Evolutionary conservation across 2,113 vertebrate genomes (phyloP).

Genomic region (Piprites chloris): DNA sequence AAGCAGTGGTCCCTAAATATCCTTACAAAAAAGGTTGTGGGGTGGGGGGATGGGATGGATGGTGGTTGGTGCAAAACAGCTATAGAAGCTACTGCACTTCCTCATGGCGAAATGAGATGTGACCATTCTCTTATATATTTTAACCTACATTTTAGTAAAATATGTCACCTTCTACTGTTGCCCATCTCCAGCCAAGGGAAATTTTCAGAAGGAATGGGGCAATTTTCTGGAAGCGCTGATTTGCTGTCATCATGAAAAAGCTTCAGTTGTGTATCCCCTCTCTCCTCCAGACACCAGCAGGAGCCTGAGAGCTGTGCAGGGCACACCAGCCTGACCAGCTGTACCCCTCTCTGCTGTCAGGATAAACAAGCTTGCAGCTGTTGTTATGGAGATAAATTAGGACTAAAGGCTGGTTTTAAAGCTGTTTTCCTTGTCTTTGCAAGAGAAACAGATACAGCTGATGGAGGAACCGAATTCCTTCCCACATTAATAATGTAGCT

Average conservation of each 20-base stretch:
- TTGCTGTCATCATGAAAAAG: not conserved
- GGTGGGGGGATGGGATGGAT: not conserved
- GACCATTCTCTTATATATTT: fast-evolving
- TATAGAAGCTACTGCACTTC: not conserved
- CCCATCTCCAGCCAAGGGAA: not conserved
- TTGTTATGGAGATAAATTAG: not conserved
- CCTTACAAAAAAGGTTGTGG: not conserved
- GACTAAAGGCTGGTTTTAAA: not conserved
- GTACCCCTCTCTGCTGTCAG: not conserved
- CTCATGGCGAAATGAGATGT: not conserved
- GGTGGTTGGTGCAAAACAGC: not conserved
- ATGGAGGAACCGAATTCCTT: not conserved
- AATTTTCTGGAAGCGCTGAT: not conserved
- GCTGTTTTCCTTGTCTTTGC: not conserved
- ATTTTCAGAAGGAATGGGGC: not conserved
- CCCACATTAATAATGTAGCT: not conserved
- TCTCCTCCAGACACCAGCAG: not conserved
- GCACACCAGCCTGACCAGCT: not conserved
- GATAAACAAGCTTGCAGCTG: not conserved
- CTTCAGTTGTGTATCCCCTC: not conserved
- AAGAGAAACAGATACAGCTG: not conserved
- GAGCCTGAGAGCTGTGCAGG: not conserved
- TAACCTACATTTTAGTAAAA: not conserved
- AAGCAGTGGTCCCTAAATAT: not conserved
- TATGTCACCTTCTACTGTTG: not conserved